These are phyloP conservation scores for Nemotelus nigrinus DNA, from an alignment of 2,888 invertebrate species.

Conservation along the genomic window DNA sequence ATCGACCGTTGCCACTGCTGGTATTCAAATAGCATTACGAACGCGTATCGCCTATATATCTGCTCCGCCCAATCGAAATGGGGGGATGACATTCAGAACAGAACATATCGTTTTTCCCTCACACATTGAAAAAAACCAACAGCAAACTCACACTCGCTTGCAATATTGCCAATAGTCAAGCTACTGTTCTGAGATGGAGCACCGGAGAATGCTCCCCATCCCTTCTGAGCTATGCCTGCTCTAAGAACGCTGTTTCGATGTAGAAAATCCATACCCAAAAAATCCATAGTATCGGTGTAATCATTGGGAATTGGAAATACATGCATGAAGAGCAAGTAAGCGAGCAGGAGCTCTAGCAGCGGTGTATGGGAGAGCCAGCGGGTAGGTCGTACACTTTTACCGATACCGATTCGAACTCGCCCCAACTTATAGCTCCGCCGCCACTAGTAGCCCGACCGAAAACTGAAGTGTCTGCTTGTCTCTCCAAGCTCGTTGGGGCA, in stretches of 20 bases:
- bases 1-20: background rate
- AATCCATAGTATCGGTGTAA: conserved; percentile 42
- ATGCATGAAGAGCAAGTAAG: conserved; percentile 21
- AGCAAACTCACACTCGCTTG: conserved; percentile 39
- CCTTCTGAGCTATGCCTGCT: background rate
- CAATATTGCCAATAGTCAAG: conserved; percentile 34
- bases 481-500: conserved; percentile 34
- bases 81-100: conserved; percentile 46
- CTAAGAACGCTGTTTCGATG: background rate
- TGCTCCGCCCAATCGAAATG: conserved; percentile 50
- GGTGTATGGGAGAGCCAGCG: background rate
- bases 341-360: background rate
- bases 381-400: conserved; percentile 37
- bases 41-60: conserved; percentile 43
- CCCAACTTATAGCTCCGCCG: conserved; percentile 34
- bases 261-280: conserved; percentile 34
- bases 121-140: conserved; percentile 31
- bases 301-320: conserved; percentile 45
- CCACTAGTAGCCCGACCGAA: background rate
- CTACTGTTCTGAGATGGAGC: conserved; percentile 22
- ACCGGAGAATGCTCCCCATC: conserved; percentile 1
- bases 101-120: conserved; percentile 43
- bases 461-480: background rate
- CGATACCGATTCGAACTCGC: conserved; percentile 31
- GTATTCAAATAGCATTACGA: conserved; percentile 12